Base-by-base conservation (phyloP, 2,888 invertebrate genomes). In the Mythimna albipuncta region DNA sequence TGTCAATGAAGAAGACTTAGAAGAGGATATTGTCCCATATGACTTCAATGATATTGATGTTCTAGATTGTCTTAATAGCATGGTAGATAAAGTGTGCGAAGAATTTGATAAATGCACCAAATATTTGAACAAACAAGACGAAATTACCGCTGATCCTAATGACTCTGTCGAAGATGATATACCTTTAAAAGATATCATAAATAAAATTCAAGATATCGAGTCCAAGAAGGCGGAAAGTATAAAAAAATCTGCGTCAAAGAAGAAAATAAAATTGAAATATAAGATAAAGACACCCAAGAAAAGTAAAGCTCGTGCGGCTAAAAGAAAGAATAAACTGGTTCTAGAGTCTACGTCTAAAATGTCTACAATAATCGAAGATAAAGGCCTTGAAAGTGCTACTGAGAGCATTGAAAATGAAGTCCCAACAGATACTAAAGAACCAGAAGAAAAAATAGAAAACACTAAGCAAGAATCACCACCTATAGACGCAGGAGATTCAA, bases 61-160 rank as follows among this genome's bases (percentile, higher is more conserved):
- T 21, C 79, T 92, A 41, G 89, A 93, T 73, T 95, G 94, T 75
- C 81, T 95, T 0, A 94, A 92, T 68, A 87, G 80, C 72, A 89
- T 94, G 64, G 81, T 94, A 5, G 93, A 94, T 86, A 90, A 85
- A 80, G 93, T 95, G 5, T 94, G 94, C 72, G 75, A 81, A 58
- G 90, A 93, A 74, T 85, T 94, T 5, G 88, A 93, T 41, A 92
- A 90, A 84, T 91, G 87, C 79, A 79, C 89, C 2, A 85, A 90
- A 64, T 87, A 89, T 77, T 79, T 92, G 3, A 81, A 84, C 58
- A 72, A 85, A 72, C 74, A 88, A 32, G 67, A 84, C 64, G 65
- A 80, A 10, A 65, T 69, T 41, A 55, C 58, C 9, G 69, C n/a
- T 7, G 77, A 67, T 32, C 66, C 50, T 50, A 52, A 68, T 11